Evolutionary conservation across 2,797 vertebrate genomes (phyloP).

Genomic region (Dendrocincla tyrannina): DNA sequence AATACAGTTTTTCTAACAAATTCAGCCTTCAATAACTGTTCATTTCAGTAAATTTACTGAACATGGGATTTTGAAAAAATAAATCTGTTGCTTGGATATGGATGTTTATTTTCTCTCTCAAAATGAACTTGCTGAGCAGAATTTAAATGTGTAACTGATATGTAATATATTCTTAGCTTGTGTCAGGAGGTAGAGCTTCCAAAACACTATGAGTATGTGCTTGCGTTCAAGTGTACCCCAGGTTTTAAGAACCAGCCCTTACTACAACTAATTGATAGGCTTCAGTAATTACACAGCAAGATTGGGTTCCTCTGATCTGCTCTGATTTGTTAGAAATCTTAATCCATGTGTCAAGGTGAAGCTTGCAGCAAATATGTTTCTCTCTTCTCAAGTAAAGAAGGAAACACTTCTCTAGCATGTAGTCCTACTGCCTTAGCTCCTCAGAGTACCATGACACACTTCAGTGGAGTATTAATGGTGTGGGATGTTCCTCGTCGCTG

Average conservation of each 20-base stretch:
- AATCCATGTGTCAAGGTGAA: background rate
- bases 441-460: background rate
- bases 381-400: background rate
- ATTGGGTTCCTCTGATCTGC: background rate
- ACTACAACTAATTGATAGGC: background rate
- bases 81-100: background rate
- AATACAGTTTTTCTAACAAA: background rate
- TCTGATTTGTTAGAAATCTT: background rate
- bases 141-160: background rate
- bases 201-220: background rate
- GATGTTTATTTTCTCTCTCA: background rate
- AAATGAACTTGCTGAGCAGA: background rate
- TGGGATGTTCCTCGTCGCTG: background rate
- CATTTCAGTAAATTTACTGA: background rate
- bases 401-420: background rate
- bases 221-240: background rate
- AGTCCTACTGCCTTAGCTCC: background rate
- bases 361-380: background rate
- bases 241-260: background rate
- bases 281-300: background rate
- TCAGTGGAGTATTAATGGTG: rapidly evolving
- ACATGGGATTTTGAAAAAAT: background rate
- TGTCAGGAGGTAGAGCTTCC: background rate
- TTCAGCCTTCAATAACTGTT: background rate
- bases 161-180: background rate